Base-by-base conservation (phyloP, 2,113 vertebrate genomes). In the Halichoeres trimaculatus region DNA sequence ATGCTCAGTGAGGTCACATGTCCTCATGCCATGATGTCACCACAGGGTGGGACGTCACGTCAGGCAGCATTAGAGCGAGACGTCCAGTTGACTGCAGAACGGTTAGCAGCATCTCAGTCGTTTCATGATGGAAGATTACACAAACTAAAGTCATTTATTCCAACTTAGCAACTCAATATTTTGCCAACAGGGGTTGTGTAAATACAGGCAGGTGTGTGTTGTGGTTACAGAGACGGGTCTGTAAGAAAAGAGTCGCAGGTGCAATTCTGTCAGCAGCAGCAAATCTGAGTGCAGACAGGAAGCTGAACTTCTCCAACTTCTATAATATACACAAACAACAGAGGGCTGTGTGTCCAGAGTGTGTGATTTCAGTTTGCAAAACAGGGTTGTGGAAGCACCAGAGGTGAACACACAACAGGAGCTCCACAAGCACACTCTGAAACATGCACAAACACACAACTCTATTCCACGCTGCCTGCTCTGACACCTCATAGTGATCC, bases 21-120 rank as follows among this genome's bases (percentile, higher is more conserved):
- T 81, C 75, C 70, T 53, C 53, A 40, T 26, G 64, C 20, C 20
- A 80, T 86, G 81, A 92, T 83, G 86, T 90, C 88, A 88, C 36
- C 23, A 16, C 17, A 12, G 82, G 82, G 76, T 60, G 82, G 76
- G 72, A 85, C 8, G 58, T 73, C 77, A 70, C 34, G 60, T 90
- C 80, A 76, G 17, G 60, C 34, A 5, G 47, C 52, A 58, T 85
- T 78, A 74, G 48, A 59, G 20, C 5, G 22, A 81, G 78, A 59
- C 20, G 16, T 68, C 52, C 26, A 9, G 51, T 56, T 30, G 63
- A 81, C 48, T 23, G 60, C 34, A 20, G 16, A 38, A 36, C 50
- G 50, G 40, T 52, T 71, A 73, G 36, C 41, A 40, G 30, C 40
- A n/a, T 26, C 48, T 70, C 2, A 45, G 74, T 36, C 7, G 14